Conservation (phyloP, 2,797 vertebrate genomes). For the Bovichtus variegatus region DNA sequence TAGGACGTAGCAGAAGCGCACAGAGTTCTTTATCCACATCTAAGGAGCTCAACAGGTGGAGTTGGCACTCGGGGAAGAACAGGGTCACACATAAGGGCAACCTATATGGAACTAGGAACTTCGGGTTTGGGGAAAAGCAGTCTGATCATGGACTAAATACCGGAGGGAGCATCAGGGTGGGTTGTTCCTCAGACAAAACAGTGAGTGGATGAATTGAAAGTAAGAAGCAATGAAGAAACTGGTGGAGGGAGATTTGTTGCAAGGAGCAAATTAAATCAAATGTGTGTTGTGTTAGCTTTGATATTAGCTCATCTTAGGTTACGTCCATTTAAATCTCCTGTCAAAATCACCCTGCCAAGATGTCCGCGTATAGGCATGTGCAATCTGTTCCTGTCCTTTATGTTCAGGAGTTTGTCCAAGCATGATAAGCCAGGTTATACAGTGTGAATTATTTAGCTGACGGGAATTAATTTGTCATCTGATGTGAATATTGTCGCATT, state of each 20-base stretch:
- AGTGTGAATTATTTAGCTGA: not conserved
- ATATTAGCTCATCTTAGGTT: not conserved
- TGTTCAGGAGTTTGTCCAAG: constrained; percentile 4
- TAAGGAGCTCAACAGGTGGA: constrained; percentile 9
- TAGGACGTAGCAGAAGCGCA: not conserved
- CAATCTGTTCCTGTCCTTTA: not conserved
- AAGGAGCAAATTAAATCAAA: not conserved
- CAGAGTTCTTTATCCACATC: not conserved
- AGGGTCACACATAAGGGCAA: constrained; percentile 19
- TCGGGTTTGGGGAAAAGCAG: not conserved
- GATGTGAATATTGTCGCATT: constrained; percentile 16
- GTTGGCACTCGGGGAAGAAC: not conserved
- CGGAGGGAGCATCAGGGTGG: not conserved
- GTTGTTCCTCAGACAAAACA: not conserved
- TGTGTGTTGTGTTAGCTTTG: not conserved
- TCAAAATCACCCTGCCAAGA: not conserved
- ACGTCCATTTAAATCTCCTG: not conserved
- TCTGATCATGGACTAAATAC: constrained; percentile 14
- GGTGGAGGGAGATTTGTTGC: not conserved
- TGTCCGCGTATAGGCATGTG: not conserved
- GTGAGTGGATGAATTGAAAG: constrained; percentile 1
- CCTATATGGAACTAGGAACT: constrained; percentile 13
- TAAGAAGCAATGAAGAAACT: not conserved
- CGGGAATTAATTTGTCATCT: constrained; percentile 12
- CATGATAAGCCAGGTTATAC: not conserved